These are phyloP conservation scores for Yoshiicerus persimilis DNA, from an alignment of 1,140 invertebrate species.

Conservation along the genomic window DNA sequence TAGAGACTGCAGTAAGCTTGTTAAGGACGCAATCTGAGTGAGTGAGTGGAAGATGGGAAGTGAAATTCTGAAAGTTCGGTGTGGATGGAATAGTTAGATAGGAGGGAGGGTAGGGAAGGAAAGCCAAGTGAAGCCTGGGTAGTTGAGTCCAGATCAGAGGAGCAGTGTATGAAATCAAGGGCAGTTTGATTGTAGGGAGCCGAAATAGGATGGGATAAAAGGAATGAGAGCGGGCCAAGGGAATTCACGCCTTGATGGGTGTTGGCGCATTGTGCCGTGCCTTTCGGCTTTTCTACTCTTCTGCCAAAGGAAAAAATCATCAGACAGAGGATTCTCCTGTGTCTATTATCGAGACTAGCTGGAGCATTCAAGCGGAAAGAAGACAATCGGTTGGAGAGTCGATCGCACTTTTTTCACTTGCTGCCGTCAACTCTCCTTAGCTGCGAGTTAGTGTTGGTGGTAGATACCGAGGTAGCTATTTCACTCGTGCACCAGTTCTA, in stretches of 20 bases:
- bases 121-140: no score
- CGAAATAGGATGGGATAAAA: neutral
- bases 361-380: neutral
- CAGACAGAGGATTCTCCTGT: neutral
- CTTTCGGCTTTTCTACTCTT: neutral
- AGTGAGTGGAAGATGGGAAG: neutral
- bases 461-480: neutral
- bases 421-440: neutral
- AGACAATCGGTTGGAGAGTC: neutral
- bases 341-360: neutral
- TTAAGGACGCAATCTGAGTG: neutral
- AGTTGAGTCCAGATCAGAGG: neutral
- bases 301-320: neutral
- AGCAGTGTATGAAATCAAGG: neutral
- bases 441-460: no score
- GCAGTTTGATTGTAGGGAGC: slow-evolving; percentile 1
- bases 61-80: neutral
- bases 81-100: neutral
- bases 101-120: neutral
- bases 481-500: neutral
- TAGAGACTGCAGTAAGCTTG: neutral
- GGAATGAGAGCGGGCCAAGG: neutral
- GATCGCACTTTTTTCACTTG: neutral
- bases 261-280: neutral
- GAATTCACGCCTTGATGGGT: slow-evolving; percentile 18